phyloP scores from a whole-genome alignment of 1,140 invertebrate genomes.

The Armadillidium nasatum region DNA sequence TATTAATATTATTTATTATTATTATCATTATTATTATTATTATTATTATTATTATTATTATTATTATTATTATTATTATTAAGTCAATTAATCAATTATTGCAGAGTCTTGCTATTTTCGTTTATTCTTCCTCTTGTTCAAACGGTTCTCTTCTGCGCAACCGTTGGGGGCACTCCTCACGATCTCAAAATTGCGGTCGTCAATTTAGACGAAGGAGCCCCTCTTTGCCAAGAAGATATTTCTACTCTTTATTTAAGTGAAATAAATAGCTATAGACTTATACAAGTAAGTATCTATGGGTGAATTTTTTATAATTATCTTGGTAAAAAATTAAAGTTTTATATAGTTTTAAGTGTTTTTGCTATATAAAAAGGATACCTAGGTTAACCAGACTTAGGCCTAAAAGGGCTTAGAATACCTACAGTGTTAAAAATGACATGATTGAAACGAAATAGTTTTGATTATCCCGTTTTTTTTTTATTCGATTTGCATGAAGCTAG shows the following conservation, averaged over 20 bases:
- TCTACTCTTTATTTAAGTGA: slow-evolving; percentile 62
- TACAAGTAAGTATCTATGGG: no score
- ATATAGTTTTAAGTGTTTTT: no score
- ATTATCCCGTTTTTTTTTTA: no score
- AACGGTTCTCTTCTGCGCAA: slow-evolving; percentile 90
- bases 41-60: not conserved
- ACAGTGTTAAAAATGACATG: no score
- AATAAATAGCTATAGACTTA: no score
- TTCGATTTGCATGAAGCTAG: no score
- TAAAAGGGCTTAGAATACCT: no score
- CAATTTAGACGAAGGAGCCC: slow-evolving; percentile 68
- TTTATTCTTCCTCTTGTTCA: slow-evolving; percentile 86
- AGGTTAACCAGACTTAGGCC: no score
- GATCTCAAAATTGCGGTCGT: slow-evolving; percentile 78
- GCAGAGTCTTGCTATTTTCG: slow-evolving; percentile 82
- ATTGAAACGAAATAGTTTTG: no score
- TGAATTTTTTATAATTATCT: no score
- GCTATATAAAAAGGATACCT: no score
- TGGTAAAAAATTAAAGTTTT: no score
- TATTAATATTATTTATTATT: not conserved
- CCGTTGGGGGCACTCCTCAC: slow-evolving; percentile 84
- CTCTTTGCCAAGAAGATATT: slow-evolving; percentile 50
- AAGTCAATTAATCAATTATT: slow-evolving; percentile 26
- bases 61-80: slow-evolving; percentile 9
- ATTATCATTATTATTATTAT: slow-evolving; percentile 11